Conservation (phyloP, 2,888 invertebrate species). For the Plagodis pulveraria region DNA sequence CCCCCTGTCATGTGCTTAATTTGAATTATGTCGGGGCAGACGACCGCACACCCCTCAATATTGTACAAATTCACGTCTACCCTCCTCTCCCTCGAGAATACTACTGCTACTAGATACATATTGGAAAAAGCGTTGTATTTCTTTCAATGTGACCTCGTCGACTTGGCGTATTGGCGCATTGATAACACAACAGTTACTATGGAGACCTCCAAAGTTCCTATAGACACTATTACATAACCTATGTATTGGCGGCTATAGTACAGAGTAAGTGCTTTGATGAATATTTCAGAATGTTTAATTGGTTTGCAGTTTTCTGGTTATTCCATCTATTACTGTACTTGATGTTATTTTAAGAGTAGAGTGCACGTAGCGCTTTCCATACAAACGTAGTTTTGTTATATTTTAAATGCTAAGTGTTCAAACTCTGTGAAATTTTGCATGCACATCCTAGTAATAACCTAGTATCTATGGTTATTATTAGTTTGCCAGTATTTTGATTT, state of each 20-base stretch:
- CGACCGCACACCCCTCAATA: conserved; percentile 56
- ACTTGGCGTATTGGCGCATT: neutral
- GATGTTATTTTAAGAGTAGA: too few relatives aligned
- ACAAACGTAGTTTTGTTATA: too few relatives aligned
- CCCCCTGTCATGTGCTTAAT: conserved; percentile 77
- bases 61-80: conserved; percentile 67
- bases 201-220: too few relatives aligned
- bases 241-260: too few relatives aligned
- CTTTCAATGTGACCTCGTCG: neutral
- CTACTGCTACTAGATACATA: conserved; percentile 29
- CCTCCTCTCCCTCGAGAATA: conserved; percentile 49
- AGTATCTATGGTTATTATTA: too few relatives aligned
- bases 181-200: neutral
- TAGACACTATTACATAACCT: too few relatives aligned
- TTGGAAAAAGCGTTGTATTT: conserved; percentile 53
- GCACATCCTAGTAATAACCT: too few relatives aligned
- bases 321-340: neutral
- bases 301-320: neutral
- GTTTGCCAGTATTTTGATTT: too few relatives aligned
- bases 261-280: conserved; percentile 48
- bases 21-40: conserved; percentile 76
- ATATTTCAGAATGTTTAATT: conserved; percentile 24
- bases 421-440: too few relatives aligned
- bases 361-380: too few relatives aligned
- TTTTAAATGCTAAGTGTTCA: too few relatives aligned